Percentiles rank a stretch among this genome's conserved stretches.
phyloP scores from a whole-genome alignment of 92 coral and sea anemone genomes.

The Phenganax subtilis region DNA sequence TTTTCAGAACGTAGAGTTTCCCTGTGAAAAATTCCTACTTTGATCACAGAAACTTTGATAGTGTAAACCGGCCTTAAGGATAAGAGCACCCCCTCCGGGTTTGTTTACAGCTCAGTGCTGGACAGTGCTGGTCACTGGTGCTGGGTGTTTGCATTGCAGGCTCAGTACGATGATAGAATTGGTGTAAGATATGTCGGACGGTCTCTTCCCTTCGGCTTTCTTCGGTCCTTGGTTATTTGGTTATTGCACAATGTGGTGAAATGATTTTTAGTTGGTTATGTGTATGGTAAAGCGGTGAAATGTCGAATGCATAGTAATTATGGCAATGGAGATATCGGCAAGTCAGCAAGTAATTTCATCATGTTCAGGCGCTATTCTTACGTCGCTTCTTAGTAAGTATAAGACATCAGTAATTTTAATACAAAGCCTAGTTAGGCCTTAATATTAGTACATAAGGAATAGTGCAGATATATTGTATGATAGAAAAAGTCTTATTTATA shows the following conservation, averaged over 20 bases:
- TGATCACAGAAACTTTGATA: too few species aligned
- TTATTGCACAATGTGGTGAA: not conserved
- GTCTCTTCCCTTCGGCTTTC: not conserved
- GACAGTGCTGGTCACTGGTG: too few species aligned
- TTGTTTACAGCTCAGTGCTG: too few species aligned
- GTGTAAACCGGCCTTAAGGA: too few species aligned
- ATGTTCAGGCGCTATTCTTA: constrained; percentile 83
- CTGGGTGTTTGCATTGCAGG: not conserved
- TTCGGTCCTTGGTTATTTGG: too few species aligned
- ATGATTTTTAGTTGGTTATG: not conserved
- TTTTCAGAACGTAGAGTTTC: too few species aligned
- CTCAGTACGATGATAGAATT: not conserved
- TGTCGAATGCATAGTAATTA: not conserved
- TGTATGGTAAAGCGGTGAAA: too few species aligned
- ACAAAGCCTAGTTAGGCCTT: not conserved
- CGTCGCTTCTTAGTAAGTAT: constrained; percentile 75
- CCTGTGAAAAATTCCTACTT: too few species aligned
- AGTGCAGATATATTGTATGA: too few species aligned
- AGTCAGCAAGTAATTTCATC: constrained; percentile 76
- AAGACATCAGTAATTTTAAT: too few species aligned
- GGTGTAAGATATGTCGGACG: not conserved
- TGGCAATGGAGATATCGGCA: constrained; percentile 63
- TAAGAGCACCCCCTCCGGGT: too few species aligned
- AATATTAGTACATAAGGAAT: not conserved
- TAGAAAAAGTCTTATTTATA: not conserved